phyloP scores from a whole-genome alignment of 2,888 invertebrate species.

The Cryptosula pallasiana region DNA sequence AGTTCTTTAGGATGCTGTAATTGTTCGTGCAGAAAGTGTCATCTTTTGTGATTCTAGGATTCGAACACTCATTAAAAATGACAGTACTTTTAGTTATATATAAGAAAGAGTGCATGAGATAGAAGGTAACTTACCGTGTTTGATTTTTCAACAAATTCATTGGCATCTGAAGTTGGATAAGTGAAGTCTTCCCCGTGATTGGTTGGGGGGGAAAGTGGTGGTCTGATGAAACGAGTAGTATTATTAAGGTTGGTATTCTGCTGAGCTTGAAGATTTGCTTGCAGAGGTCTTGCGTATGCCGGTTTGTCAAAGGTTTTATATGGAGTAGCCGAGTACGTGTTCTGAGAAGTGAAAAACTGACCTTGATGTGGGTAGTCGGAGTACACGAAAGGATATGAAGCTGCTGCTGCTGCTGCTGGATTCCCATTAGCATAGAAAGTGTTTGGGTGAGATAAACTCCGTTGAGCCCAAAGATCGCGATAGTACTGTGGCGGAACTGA shows the following conservation, averaged over 20 bases:
- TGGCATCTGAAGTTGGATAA: neutral
- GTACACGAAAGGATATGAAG: no score
- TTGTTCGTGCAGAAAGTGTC: no score
- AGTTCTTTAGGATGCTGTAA: no score
- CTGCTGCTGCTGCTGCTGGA: no score
- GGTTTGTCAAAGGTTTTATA: neutral
- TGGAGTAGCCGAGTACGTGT: neutral
- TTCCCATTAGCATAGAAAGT: neutral
- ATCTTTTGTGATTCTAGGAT: no score
- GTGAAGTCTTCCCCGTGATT: neutral
- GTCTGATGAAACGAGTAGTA: neutral
- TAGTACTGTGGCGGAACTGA: neutral
- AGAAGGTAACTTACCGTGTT: no score
- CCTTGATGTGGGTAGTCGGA: no score
- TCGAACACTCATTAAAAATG: no score
- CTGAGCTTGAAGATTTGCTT: neutral
- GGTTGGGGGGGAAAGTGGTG: neutral
- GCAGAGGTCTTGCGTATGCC: neutral
- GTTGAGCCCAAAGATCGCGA: neutral
- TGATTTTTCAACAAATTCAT: no score
- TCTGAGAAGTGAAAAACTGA: no score
- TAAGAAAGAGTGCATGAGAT: no score
- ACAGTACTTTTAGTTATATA: no score
- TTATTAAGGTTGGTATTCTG: neutral
- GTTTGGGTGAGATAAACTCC: neutral